Conservation (phyloP, 2,888 invertebrate genomes). For the Chouioia cunea region DNA sequence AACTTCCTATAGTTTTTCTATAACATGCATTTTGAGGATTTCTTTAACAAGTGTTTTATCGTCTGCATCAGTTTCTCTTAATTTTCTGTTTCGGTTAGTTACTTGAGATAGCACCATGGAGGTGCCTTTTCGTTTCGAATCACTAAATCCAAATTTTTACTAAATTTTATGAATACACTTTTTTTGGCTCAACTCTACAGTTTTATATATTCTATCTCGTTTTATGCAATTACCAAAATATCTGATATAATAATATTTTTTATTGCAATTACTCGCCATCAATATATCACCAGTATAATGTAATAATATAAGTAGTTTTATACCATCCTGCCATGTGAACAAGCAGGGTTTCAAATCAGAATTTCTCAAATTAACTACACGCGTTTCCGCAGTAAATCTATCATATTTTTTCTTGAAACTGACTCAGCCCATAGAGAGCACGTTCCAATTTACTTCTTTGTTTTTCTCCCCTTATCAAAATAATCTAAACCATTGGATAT, state of each 20-base stretch:
- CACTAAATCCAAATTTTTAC: constrained; percentile 36
- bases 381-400: constrained; percentile 45
- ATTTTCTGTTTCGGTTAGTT: constrained; percentile 29
- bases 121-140: constrained; percentile 33
- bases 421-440: constrained; percentile 49
- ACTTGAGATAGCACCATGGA: constrained; percentile 45
- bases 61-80: constrained; percentile 17
- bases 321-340: constrained; percentile 39
- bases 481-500: constrained; percentile 35
- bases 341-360: constrained; percentile 46
- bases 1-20: too few species aligned
- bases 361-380: constrained; percentile 26
- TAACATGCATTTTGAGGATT: too few species aligned
- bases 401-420: constrained; percentile 50
- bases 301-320: constrained; percentile 28
- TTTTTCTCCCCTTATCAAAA: background rate
- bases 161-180: constrained; percentile 33
- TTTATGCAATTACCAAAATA: constrained; percentile 39
- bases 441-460: constrained; percentile 44
- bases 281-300: constrained; percentile 48
- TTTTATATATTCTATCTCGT: constrained; percentile 29
- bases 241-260: constrained; percentile 39
- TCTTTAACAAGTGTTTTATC: background rate
- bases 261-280: constrained; percentile 31
- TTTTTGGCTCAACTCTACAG: constrained; percentile 36